Evolutionary conservation across 2,113 vertebrate species (phyloP), one percentile per base, ranked within the genome.

Genomic region (Clarias batrachus): DNA sequence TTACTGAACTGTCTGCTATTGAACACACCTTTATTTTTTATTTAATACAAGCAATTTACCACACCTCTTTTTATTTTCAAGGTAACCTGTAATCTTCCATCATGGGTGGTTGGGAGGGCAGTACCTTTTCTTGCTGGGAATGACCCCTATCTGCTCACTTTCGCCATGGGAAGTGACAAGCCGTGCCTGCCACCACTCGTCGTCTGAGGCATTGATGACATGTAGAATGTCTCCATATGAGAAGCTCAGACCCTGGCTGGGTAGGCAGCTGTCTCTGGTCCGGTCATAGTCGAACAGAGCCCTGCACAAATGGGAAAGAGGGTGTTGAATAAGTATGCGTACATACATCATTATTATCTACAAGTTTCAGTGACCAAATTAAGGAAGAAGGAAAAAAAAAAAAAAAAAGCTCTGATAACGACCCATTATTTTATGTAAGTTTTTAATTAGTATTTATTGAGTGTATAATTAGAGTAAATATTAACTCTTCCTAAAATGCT

Each of bases 151-250:
- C 95, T 99, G 97, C 92, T 99, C 98, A 0, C 98, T 99, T 92
- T 99, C 98, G 37, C 98, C 98, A 0, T 98, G 97, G 54, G 97
- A 96, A 0, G 98, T 99, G 90, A 99, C 98, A 17, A 99, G 95
- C 88, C 98, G 96, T 2, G 98, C 98, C 92, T 99, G 98, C 98
- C 98, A 99, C 98, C 98, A 99, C 92, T 99, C 98, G 19, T 99
- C 98, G 6, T 99, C 98, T 0, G 98, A 99, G 86, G 98, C 97
- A 0, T 99, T 99, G 91, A 99, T 97, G 91, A 99, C 98, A 0
- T 99, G 98, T 86, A 99, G 94, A 91, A 99, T 99, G 83, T 99
- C 98, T 74, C 98, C 98, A 0, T 99, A 99, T 83, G 96, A 97
- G 92, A 99, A 99, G 92, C 98, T 99, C 91, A 99, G 96, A 0